Conservation (phyloP, 2,113 vertebrate genomes). For the Forbesichthys agassizii region DNA sequence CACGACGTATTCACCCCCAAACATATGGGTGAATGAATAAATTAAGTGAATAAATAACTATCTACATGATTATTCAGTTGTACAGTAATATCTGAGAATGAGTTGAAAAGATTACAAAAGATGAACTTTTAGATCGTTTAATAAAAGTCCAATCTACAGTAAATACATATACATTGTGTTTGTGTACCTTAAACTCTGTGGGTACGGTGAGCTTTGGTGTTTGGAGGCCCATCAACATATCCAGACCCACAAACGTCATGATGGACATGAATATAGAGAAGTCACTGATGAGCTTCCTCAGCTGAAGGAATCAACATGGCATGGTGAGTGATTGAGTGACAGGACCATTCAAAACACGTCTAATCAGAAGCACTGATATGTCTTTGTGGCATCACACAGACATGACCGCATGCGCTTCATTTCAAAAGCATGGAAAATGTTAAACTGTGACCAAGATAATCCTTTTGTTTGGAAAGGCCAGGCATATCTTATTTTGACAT, state of each 20-base stretch:
- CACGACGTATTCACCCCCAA: no score
- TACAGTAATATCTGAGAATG: no score
- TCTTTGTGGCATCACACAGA: not conserved
- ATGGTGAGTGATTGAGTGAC: conserved; percentile 14
- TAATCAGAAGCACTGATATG: not conserved
- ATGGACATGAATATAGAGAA: conserved; percentile 98
- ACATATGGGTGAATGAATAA: no score
- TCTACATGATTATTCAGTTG: no score
- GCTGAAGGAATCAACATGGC: conserved; percentile 62
- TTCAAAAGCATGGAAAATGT: conserved; percentile 9
- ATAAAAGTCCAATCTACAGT: not conserved
- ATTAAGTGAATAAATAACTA: no score
- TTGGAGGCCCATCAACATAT: conserved; percentile 86
- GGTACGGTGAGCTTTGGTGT: conserved; percentile 93
- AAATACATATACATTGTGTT: not conserved
- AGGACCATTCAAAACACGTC: not conserved
- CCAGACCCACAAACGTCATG: conserved; percentile 90
- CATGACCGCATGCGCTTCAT: not conserved
- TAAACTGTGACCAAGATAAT: not conserved
- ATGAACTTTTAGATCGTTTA: not conserved
- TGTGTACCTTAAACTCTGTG: conserved; percentile 83
- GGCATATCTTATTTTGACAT: not conserved
- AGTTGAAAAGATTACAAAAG: no score
- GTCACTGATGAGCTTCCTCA: conserved; percentile 93
- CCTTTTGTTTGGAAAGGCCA: not conserved